Evolutionary conservation across 2,113 vertebrate species (phyloP), one percentile per base, ranked within the genome.

Genomic region (Delphinapterus leucas): DNA sequence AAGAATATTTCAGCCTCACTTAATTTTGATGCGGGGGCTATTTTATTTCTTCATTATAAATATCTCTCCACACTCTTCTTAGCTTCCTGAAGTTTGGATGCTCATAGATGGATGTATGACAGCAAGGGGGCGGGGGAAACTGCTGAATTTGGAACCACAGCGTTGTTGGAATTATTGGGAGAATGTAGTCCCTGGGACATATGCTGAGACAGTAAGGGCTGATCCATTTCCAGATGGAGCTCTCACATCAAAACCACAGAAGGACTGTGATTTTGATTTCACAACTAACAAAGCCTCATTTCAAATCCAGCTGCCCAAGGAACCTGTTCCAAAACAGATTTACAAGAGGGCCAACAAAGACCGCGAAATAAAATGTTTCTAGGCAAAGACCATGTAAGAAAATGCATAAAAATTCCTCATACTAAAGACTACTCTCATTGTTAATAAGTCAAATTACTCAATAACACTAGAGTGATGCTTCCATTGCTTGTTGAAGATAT

Each of bases 231-330:
- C 92, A 96, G 97, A 97, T 81, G 77, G 86, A 97, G 33, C 41
- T 89, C 1, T 95, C 65, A 13, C 55, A 94, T 74, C 95, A 84
- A 21, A 97, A 97, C 53, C 71, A 77, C 31, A 97, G 93, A 96
- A 65, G 91, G 91, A 60, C 61, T 81, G 41, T 84, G 79, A 93
- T 93, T 94, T 25, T 94, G 83, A 97, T 97, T 95, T 97, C 33
- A 25, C 81, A 95, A 96, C 95, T 90, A 87, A 49, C 94, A 93
- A 98, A 94, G 93, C 89, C 12, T 96, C 83, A 18, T 89, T 93
- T 58, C 93, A 89, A 96, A 93, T 88, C 23, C 83, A 97, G 93
- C 79, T 97, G 93, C 97, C 97, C 97, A 92, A 96, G 95, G 97
- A 95, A 93, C 41, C 33, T 71, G 65, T 97, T 98, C 92, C 88